A percentile compares a stretch with the other conserved stretches of the same genome.
Conservation (phyloP, 2,113 vertebrate genomes). For the Coptodon bakossiorum region DNA sequence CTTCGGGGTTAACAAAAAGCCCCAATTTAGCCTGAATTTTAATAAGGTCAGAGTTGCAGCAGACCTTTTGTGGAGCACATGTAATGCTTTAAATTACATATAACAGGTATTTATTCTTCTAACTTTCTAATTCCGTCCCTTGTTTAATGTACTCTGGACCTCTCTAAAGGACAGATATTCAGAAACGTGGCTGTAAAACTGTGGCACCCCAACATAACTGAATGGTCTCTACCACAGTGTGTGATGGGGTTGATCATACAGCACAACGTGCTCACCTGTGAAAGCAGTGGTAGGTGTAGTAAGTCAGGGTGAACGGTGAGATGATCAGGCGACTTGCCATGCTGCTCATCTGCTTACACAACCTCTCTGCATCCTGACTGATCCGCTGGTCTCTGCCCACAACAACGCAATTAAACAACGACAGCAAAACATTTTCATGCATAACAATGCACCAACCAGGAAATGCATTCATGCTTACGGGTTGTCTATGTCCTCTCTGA, state of each 20-base stretch:
- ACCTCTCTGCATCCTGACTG: conserved; percentile 90
- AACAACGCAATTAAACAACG: background rate
- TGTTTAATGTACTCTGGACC: background rate
- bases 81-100: background rate
- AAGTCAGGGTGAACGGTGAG: conserved; percentile 86
- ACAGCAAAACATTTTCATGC: background rate
- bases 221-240: background rate
- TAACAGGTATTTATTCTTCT: background rate
- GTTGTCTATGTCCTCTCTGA: conserved; percentile 87
- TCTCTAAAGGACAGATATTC: background rate
- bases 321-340: conserved; percentile 85
- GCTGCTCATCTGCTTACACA: conserved; percentile 90
- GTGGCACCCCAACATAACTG: background rate
- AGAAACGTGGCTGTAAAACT: background rate
- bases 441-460: background rate
- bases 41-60: background rate
- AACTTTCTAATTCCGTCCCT: background rate
- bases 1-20: background rate
- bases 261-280: conserved; percentile 70
- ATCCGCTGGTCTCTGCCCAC: conserved; percentile 89
- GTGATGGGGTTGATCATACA: background rate
- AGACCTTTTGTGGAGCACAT: background rate
- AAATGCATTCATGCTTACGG: conserved; percentile 74
- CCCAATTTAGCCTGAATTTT: background rate
- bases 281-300: conserved; percentile 94